Percentiles rank a stretch among this genome's conserved stretches.
These are phyloP conservation scores for Tadarida brasiliensis DNA, from an alignment of 2,797 vertebrate species.

Conservation along the genomic window DNA sequence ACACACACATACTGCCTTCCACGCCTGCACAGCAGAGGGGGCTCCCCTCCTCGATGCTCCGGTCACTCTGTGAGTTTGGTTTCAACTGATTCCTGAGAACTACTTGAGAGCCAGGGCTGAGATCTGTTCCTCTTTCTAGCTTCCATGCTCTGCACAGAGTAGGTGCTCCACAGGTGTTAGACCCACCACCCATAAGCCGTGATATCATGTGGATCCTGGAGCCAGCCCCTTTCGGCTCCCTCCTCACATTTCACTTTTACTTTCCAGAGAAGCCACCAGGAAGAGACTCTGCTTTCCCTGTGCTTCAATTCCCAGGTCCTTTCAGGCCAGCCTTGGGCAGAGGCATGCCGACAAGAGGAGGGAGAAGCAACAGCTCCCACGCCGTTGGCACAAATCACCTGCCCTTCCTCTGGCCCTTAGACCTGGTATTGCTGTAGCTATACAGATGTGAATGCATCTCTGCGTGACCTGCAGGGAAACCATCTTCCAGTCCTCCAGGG, in stretches of 20 bases:
- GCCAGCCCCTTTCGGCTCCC: neutral
- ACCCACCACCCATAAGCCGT: neutral
- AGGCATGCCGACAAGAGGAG: neutral
- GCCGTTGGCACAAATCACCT: neutral
- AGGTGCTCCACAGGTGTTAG: neutral
- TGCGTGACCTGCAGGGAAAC: neutral
- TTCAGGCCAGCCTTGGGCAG: neutral
- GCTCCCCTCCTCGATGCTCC: neutral
- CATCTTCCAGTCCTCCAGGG: neutral
- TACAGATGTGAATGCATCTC: neutral
- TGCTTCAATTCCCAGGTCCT: neutral
- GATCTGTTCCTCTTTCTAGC: neutral
- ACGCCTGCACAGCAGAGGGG: neutral
- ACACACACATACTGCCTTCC: neutral
- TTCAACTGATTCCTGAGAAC: neutral
- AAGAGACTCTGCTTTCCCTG: neutral
- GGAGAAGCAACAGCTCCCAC: neutral
- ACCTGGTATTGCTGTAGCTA: rapidly evolving
- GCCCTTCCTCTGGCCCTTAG: neutral
- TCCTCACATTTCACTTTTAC: neutral
- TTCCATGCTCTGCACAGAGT: neutral
- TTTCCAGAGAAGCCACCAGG: neutral
- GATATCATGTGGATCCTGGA: neutral
- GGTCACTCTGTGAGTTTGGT: neutral
- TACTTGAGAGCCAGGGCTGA: neutral